Evolutionary conservation across 2,888 invertebrate species (phyloP), one percentile per base, ranked within the genome.

Genomic region (Cephus rjabovi): DNA sequence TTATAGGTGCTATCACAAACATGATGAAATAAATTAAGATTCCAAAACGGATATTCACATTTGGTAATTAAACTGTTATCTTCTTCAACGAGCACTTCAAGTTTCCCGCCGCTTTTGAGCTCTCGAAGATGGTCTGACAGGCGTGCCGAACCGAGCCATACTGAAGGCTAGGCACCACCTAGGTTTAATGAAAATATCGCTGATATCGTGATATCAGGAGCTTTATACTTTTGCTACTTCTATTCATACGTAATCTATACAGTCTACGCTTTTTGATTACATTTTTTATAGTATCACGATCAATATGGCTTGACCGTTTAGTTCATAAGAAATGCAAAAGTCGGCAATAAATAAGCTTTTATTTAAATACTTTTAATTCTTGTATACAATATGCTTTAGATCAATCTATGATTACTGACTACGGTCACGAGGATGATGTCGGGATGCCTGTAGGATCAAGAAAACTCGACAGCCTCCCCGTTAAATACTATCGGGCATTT

Each of bases 261-360:
- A 2, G 23, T 15, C 2, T 23, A 23, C 15, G 23, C 2, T 23
- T 56, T 40, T 23, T 56, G 56, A 56, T 56, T 23, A 23, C 6
- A 56, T 9, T 56, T 56, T 56, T 56, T 2, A 23, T 56, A 1
- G 2, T 15, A 56, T 56, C 40, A 2, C 4, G 40, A 40, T 40
- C 6, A 4, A 15, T 6, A 40, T 15, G 6, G 40, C 15, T 15
- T 40, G 40, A 23, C 0, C 40, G 15, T 34, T 70, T 3, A 30
- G 33, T 70, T 11, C 30, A 33, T 33, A 15, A 70, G 11, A 12
- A 70, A 11, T 33, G 2, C 30, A 30, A 12, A 35, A 75, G 69
- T 83, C 84, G 83, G 86, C 89, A 87, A 88, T 89, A 89, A 89
- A 88, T 88, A 89, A 88, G 87, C 86, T 87, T 89, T 89, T 89